Base-by-base conservation (phyloP, 2,888 invertebrate species). In the Stenodera caucasica region DNA sequence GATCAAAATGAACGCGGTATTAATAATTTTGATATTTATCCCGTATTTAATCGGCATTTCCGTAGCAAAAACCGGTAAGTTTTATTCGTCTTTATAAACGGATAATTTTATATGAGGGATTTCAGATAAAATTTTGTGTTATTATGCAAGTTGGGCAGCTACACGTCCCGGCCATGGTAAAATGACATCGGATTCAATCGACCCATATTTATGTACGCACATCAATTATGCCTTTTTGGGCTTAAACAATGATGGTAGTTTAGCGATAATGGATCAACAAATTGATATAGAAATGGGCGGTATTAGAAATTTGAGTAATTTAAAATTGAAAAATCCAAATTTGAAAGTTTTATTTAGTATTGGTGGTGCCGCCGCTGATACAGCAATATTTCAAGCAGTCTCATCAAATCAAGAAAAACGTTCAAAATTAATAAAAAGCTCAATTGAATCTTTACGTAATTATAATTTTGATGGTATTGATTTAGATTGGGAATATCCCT, bases 191-290 rank as follows among this genome's bases (percentile, higher is more conserved):
- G 86, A 88, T 45, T 82, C 91, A 74, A 82, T 92, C 67, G 88
- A 89, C 67, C 89, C 92, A 0, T 83, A 84, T 7, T 82, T 92
- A 5, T 94, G 91, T 75, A 90, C 91, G 0, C 91, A 92, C 72
- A 57, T 89, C 33, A 83, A 90, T 11, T 92, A 91, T 73, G 79
- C 88, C 0, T 92, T 92, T 72, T 84, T 85, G 18, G 91, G 90
- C 0, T 81, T 91, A 5, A 77, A 83, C 40, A 57, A 73, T 1
- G 77, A 82, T 35, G 86, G 86, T 2, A 78, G 74, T 77, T 77
- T 0, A 71, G 88, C 0, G 75, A 80, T 6, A 77, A 86, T 2
- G 7, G 78, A 88, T 14, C 89, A 90, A 71, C 71, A 49, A 15
- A 23, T 49, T 9, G 65, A 73, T 72, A 76, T 89, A 3, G 81